A percentile compares a stretch with the other conserved stretches of the same genome.
Evolutionary conservation across 1,140 invertebrate species (phyloP).

Genomic region (Hyphantria cunea): DNA sequence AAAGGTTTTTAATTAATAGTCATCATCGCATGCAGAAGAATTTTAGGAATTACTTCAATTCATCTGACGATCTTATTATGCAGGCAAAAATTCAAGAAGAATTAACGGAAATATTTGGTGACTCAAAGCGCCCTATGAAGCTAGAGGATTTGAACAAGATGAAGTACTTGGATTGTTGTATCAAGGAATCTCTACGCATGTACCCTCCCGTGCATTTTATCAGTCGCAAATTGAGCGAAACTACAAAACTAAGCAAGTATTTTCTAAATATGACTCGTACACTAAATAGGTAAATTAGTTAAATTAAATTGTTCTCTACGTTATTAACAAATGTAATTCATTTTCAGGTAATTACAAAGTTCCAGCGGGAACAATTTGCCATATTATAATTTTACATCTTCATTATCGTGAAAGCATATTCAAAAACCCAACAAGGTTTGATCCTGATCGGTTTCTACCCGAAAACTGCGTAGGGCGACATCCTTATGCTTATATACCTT

Average conservation of each 20-base stretch:
- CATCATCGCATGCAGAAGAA: too few species aligned
- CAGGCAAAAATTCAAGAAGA: constrained; percentile 85
- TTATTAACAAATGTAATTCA: constrained; percentile 4
- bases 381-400: constrained; percentile 83
- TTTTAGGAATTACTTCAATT: too few species aligned
- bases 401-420: constrained; percentile 87
- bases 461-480: constrained; percentile 83
- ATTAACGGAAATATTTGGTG: constrained; percentile 82
- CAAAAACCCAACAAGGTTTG: constrained; percentile 87
- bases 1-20: too few species aligned
- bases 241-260: constrained; percentile 81
- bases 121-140: constrained; percentile 66
- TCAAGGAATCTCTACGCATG: constrained; percentile 86
- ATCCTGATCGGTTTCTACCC: constrained; percentile 89
- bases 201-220: constrained; percentile 89
- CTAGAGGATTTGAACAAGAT: constrained; percentile 83
- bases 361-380: constrained; percentile 80
- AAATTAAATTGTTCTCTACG: too few species aligned
- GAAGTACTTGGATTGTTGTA: constrained; percentile 87
- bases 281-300: too few species aligned
- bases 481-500: constrained; percentile 87
- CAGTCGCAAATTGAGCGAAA: constrained; percentile 83
- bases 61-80: not conserved
- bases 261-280: too few species aligned
- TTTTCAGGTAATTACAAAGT: constrained; percentile 69